Conservation (phyloP, 2,888 invertebrate genomes). For the Brachyopa scutellaris region DNA sequence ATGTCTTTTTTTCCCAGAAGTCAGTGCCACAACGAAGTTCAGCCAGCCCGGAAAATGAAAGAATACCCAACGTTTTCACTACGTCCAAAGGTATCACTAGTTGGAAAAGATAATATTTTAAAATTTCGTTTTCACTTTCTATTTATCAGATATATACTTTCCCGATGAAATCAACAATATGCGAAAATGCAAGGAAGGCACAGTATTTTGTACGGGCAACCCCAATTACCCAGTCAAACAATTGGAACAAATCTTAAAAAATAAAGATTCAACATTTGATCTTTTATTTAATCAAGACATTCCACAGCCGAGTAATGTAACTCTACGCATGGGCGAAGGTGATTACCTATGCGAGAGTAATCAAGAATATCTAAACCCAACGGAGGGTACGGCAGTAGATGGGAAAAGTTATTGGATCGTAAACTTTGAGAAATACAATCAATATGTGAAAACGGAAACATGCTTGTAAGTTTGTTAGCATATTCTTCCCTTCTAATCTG, state of each 20-base stretch:
- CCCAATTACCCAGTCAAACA: conserved; percentile 81
- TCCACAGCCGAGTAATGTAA: conserved; percentile 82
- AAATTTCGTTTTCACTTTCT: neutral
- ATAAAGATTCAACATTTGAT: conserved; percentile 75
- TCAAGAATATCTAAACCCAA: conserved; percentile 84
- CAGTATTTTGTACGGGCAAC: conserved; percentile 82
- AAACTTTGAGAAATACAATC: conserved; percentile 86
- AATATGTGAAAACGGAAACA: conserved; percentile 88
- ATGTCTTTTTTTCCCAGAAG: conserved; percentile 78
- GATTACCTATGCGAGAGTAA: conserved; percentile 82
- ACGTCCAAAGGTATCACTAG: conserved; percentile 27
- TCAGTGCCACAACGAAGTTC: conserved; percentile 34
- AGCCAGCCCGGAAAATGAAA: neutral
- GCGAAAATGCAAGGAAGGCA: conserved; percentile 74
- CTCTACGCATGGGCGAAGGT: conserved; percentile 82
- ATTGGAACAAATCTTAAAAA: conserved; percentile 76
- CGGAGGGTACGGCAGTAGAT: conserved; percentile 84
- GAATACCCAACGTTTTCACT: neutral
- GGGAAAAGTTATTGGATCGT: conserved; percentile 87
- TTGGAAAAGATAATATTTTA: neutral
- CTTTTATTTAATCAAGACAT: conserved; percentile 79
- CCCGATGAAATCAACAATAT: conserved; percentile 65
- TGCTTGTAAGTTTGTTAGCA: conserved; percentile 90
- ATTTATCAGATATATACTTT: conserved; percentile 69
- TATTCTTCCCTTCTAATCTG: too few species aligned